Conservation (phyloP, 2,797 vertebrate genomes). For the Cetoscarus ocellatus region DNA sequence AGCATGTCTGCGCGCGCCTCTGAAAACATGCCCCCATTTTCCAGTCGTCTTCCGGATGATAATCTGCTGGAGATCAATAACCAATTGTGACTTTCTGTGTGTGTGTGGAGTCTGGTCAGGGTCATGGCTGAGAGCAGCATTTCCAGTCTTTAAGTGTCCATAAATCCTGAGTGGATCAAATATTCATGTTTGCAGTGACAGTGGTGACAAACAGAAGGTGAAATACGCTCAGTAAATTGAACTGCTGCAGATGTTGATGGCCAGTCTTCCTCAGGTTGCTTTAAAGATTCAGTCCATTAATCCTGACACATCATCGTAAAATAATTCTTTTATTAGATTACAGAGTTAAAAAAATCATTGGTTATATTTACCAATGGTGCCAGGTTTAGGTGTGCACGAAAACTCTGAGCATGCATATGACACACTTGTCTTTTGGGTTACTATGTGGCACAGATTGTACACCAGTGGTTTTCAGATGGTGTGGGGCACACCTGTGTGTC, state of each 20-base stretch:
- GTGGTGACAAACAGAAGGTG: conserved; percentile 18
- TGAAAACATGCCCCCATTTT: conserved; percentile 8
- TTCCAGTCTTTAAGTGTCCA: conserved; percentile 14
- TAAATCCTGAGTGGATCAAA: conserved; percentile 32
- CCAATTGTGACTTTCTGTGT: conserved; percentile 17
- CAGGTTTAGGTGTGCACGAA: too few relatives aligned
- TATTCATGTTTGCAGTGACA: conserved; percentile 19
- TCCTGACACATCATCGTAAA: not conserved
- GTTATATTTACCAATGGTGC: too few relatives aligned
- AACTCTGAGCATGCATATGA: too few relatives aligned
- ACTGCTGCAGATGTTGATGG: not conserved
- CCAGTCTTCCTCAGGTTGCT: conserved; percentile 1
- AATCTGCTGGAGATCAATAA: conserved; percentile 40
- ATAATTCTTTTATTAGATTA: not conserved
- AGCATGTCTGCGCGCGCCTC: conserved; percentile 8
- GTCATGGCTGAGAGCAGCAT: conserved; percentile 23
- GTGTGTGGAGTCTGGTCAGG: conserved; percentile 1
- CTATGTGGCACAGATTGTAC: too few relatives aligned
- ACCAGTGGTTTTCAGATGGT: too few relatives aligned
- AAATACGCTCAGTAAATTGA: conserved; percentile 31
- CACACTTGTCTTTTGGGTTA: too few relatives aligned
- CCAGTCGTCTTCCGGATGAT: conserved; percentile 7
- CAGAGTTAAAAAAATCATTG: not conserved
- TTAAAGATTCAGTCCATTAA: conserved; percentile 1
- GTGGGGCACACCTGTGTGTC: too few relatives aligned